Base-by-base conservation (phyloP, 2,888 invertebrate species). In the Hirtodrosophila alboralis region DNA sequence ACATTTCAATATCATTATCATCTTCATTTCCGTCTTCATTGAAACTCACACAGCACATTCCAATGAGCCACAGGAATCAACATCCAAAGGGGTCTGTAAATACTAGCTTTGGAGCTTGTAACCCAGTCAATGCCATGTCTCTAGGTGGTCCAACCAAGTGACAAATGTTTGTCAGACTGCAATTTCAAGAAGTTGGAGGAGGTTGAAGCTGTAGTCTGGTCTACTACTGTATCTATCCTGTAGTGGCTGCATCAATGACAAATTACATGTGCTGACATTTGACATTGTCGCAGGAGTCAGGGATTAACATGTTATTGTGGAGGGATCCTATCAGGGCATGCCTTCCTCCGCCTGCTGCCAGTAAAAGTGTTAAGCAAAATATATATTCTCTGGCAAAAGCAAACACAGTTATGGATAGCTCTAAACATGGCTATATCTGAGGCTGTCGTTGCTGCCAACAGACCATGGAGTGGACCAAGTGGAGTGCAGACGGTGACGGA, bases 251-350 rank as follows among this genome's bases (percentile, higher is more conserved):
- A 21, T 5, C 10, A 49, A 52, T 74, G 81, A 85, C 81, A 81
- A 86, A 85, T 86, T 67, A 74, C 77, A 72, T 68, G 72, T 69
- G 68, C 71, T 75, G 86, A 86, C 86, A 85, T 73, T 81, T 86
- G 84, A 81, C 84, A 81, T 81, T 61, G 68, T 52, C 40, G 62
- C 54, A 33, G 65, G 47, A 47, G 38, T 30, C 41, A 33, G 49
- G 66, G 68, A 84, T 84, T 77, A 80, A 77, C 75, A 75, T 80
- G 75, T 80, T 68, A 75, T 78, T 31, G 57, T 56, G 57, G 57
- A n/a, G n/a, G 57, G 9, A 30, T 18, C 18, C 18, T 18, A 5
- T 5, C 18, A 18, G 37, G 30, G 23, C 14, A 23, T 6, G 13
- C 9, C 26, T 21, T 8, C 26, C 31, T 28, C 27, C 45, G 23